A percentile compares a stretch with the other conserved stretches of the same genome.
phyloP scores from a whole-genome alignment of 2,888 invertebrate species.

The Xanthia togata region DNA sequence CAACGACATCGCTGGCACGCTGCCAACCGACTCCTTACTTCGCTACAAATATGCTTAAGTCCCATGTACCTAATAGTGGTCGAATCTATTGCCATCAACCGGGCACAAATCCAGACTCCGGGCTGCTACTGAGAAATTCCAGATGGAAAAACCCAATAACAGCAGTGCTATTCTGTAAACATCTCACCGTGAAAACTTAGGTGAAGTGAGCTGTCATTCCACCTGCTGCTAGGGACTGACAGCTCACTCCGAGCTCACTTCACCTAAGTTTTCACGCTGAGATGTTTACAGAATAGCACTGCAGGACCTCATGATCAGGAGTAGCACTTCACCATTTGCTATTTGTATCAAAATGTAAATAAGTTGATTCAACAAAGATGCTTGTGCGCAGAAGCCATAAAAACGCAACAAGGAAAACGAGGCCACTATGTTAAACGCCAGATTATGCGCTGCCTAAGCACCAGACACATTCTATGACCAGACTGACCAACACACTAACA shows the following conservation, averaged over 20 bases:
- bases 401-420: slow-evolving; percentile 17
- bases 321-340: too few species aligned
- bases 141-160: too few species aligned
- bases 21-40: slow-evolving; percentile 58
- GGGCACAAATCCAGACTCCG: too few species aligned
- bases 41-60: slow-evolving; percentile 30
- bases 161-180: too few species aligned
- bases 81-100: not conserved
- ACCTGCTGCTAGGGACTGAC: too few species aligned
- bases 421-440: slow-evolving; percentile 16
- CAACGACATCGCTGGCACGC: slow-evolving; percentile 63
- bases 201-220: too few species aligned
- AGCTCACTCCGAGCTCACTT: too few species aligned
- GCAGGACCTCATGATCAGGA: not conserved
- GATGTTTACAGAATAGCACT: not conserved
- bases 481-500: slow-evolving; percentile 27
- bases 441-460: slow-evolving; percentile 25
- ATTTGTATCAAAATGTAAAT: not conserved
- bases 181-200: too few species aligned
- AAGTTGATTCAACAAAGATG: not conserved
- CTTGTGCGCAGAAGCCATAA: slow-evolving; percentile 22
- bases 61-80: not conserved
- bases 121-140: too few species aligned
- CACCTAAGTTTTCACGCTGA: too few species aligned
- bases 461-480: not conserved